Evolutionary conservation across 2,113 vertebrate genomes (phyloP).

Genomic region (Pteruthius melanotis): DNA sequence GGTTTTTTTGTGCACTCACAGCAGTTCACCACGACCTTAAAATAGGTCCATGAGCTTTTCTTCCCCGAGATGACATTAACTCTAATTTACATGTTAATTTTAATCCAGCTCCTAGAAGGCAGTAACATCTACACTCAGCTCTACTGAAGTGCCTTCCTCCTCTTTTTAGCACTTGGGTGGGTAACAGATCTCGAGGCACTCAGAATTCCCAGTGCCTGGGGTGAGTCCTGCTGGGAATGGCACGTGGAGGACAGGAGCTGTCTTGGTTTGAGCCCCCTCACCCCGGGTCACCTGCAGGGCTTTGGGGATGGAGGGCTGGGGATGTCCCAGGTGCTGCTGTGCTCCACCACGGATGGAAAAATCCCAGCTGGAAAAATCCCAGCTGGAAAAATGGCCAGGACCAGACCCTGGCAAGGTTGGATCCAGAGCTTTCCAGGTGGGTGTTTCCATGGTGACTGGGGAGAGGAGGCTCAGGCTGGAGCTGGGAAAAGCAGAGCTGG

Average conservation of each 20-base stretch:
- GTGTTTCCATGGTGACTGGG: slow-evolving; percentile 12
- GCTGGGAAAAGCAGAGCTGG: not conserved
- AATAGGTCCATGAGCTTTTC: slow-evolving; percentile 37
- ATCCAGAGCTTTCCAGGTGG: not conserved
- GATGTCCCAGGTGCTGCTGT: not conserved
- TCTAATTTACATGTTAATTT: slow-evolving; percentile 60
- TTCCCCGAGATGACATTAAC: not conserved
- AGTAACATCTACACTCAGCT: not conserved
- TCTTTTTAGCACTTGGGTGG: not conserved
- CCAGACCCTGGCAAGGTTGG: not conserved
- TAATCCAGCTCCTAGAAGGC: slow-evolving; percentile 49
- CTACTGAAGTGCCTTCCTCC: not conserved
- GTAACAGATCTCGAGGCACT: not conserved
- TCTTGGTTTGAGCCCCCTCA: no score
- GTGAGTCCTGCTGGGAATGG: not conserved
- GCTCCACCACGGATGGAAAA: not conserved
- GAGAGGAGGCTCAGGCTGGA: not conserved
- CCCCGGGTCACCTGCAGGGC: not conserved
- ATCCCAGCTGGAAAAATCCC: not conserved
- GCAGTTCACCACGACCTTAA: not conserved
- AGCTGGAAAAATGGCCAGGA: not conserved
- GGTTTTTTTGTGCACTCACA: not conserved
- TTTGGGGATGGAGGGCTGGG: accelerated
- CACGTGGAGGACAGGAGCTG: not conserved
- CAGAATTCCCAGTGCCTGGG: not conserved